Evolutionary conservation across 2,888 invertebrate species (phyloP).

Genomic region (Chesias legatella): DNA sequence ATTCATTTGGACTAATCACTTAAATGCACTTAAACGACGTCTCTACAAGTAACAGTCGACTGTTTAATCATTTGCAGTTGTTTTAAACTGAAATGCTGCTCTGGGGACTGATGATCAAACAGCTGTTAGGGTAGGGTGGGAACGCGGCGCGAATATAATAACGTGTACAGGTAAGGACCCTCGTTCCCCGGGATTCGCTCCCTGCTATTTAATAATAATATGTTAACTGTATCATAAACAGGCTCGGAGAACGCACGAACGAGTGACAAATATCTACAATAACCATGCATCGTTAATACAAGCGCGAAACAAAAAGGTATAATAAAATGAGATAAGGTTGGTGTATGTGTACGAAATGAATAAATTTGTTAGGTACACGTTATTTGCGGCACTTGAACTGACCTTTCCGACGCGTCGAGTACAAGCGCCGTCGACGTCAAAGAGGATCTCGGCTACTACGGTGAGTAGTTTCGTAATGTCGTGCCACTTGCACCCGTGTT

Average conservation of each 20-base stretch:
- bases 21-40: constrained; percentile 21
- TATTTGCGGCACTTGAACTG: constrained; percentile 40
- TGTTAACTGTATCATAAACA: neutral
- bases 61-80: constrained; percentile 35
- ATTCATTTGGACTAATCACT: constrained; percentile 28
- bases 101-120: constrained; percentile 26
- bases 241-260: neutral
- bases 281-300: neutral
- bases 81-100: constrained; percentile 22
- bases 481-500: constrained; percentile 74
- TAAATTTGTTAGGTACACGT: neutral
- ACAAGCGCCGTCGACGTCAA: constrained; percentile 71
- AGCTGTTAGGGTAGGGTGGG: constrained; percentile 33
- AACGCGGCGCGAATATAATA: constrained; percentile 7
- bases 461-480: constrained; percentile 69
- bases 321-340: too few relatives aligned
- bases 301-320: too few relatives aligned
- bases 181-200: constrained; percentile 15
- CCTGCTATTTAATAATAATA: constrained; percentile 10
- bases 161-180: constrained; percentile 56
- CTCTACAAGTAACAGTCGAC: constrained; percentile 25
- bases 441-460: constrained; percentile 68
- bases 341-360: too few relatives aligned
- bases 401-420: constrained; percentile 68
- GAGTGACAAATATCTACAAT: neutral